phyloP scores from a whole-genome alignment of 2,797 vertebrate species.

The Tympanoctomys barrerae region DNA sequence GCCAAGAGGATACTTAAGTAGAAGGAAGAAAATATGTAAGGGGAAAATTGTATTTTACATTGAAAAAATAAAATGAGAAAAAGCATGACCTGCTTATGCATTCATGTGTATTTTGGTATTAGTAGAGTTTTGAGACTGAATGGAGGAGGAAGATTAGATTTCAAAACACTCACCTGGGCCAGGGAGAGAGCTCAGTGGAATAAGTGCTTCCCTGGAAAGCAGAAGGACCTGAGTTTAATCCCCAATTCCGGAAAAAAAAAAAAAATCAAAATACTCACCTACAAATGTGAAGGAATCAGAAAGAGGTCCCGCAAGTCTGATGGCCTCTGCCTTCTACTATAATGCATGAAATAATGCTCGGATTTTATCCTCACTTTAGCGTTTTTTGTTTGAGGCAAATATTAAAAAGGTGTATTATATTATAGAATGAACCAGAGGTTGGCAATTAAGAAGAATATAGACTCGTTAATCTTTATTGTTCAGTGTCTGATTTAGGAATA shows the following conservation, averaged over 20 bases:
- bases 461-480: not conserved
- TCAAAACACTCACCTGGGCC: not conserved
- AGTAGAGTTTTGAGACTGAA: not conserved
- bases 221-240: too few relatives aligned
- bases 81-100: not conserved
- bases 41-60: not conserved
- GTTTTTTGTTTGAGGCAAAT: not conserved
- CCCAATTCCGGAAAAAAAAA: too few relatives aligned
- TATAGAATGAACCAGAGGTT: not conserved
- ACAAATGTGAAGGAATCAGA: not conserved
- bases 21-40: not conserved
- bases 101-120: not conserved
- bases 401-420: not conserved
- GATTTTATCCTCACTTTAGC: not conserved
- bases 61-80: slow-evolving; percentile 7
- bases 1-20: not conserved
- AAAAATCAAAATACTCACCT: not conserved
- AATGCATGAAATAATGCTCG: not conserved
- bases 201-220: too few relatives aligned
- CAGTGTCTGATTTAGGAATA: not conserved
- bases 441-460: not conserved
- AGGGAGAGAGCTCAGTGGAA: too few relatives aligned
- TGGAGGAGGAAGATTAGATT: not conserved
- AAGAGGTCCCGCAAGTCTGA: not conserved
- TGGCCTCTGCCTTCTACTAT: not conserved